Evolutionary conservation across 2,888 invertebrate species (phyloP), one percentile per base, ranked within the genome.

Genomic region (Dolichomitus sp.): DNA sequence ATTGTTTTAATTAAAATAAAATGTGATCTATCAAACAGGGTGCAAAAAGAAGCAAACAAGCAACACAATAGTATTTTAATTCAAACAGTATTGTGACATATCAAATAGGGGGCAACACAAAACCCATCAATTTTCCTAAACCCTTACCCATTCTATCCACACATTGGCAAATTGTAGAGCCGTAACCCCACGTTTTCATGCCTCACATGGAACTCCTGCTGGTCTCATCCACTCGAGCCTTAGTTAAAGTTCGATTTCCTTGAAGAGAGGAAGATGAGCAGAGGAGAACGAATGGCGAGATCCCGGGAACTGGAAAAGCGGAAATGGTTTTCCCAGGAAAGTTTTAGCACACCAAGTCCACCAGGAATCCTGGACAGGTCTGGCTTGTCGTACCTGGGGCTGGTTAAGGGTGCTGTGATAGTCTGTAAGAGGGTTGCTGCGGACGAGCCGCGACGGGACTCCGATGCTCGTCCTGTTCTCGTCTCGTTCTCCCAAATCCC

Each of bases 181-280:
- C 9, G 9, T 7, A 42, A 40, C 19, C 37, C 63, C 11, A 4
- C 23, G 19, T 11, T 33, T 45, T 57, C 45, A 11, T 48, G 27
- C 30, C 45, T 72, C 59, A 19, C 45, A 14, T 17, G 48, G 19
- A 72, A 72, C 19, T 19, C 74, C 11, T 37, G 37, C 11, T 37
- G 37, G 40, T 42, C 23, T 57, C 75, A 70, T 40, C 57, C 45
- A 11, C 6, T 57, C 57, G 65, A 19, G 48, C 66, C 65, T 80
- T 72, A 73, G 68, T 82, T 80, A 80, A 82, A 85, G 72, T 83
- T 84, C 84, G 73, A 76, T 84, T 78, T 74, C 40, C 65, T 80
- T 59, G 73, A 42, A 40, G 40, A 63, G 40, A 37, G 37, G 33
- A 2, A 11, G 9, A 9, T 14, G 59, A n/a, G 33, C 9, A n/a